Evolutionary conservation across 2,113 vertebrate species (phyloP).

Genomic region (Chaetodon trifascialis): DNA sequence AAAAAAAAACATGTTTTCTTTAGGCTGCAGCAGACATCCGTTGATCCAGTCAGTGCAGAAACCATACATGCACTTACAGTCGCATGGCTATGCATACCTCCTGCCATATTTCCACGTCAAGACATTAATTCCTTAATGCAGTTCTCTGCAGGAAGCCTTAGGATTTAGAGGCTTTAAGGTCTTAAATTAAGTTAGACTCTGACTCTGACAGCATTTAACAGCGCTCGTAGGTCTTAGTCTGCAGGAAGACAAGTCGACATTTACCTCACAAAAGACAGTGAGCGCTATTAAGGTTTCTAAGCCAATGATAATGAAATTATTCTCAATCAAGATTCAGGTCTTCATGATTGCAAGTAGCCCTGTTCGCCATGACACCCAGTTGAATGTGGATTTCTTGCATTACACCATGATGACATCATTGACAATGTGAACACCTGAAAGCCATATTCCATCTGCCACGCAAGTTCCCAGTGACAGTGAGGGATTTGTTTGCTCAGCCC

Average conservation of each 20-base stretch:
- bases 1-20: neutral
- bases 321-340: conserved; percentile 38
- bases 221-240: conserved; percentile 25
- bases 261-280: conserved; percentile 26
- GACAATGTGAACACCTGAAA: conserved; percentile 49
- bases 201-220: conserved; percentile 54
- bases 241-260: conserved; percentile 15
- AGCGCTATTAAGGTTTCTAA: conserved; percentile 28
- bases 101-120: conserved; percentile 27
- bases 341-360: conserved; percentile 18
- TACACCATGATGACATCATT: conserved; percentile 71
- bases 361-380: conserved; percentile 2
- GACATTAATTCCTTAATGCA: conserved; percentile 72
- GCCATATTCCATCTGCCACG: conserved; percentile 54
- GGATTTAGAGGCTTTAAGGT: conserved; percentile 51
- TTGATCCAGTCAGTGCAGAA: conserved; percentile 22
- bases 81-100: conserved; percentile 29
- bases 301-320: conserved; percentile 25
- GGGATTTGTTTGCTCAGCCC: conserved; percentile 11
- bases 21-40: neutral
- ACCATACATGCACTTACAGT: conserved; percentile 14
- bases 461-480: conserved; percentile 24
- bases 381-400: conserved; percentile 43
- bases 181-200: conserved; percentile 60
- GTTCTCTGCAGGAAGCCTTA: conserved; percentile 50